Conservation (phyloP, 2,888 invertebrate species). For the Holacanthella duospinosa region DNA sequence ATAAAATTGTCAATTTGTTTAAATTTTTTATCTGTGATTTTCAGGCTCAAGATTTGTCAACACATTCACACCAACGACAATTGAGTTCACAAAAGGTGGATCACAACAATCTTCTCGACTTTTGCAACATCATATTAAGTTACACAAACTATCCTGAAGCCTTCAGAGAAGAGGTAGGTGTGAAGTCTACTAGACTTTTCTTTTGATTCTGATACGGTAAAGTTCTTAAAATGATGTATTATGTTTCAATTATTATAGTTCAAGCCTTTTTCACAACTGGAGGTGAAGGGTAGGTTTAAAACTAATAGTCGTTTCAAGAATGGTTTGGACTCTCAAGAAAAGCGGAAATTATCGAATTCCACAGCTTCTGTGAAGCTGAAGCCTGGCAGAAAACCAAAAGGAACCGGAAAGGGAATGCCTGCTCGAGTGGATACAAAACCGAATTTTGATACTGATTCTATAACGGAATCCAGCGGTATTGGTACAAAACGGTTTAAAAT, state of each 20-base stretch:
- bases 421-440: not conserved
- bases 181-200: not conserved
- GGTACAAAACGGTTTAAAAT: not conserved
- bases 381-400: not conserved
- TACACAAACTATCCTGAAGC: slow-evolving; percentile 32
- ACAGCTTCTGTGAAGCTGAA: not conserved
- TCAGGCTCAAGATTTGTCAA: not conserved
- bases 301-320: too few relatives aligned
- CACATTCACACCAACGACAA: not conserved
- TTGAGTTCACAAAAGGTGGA: not conserved
- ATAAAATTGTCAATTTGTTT: too few relatives aligned
- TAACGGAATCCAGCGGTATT: not conserved
- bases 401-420: not conserved
- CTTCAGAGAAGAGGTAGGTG: slow-evolving; percentile 8
- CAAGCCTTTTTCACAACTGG: not conserved
- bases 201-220: too few relatives aligned
- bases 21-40: too few relatives aligned
- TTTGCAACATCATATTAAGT: slow-evolving; percentile 34
- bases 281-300: too few relatives aligned
- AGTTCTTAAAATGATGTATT: too few relatives aligned
- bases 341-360: not conserved
- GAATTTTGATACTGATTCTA: not conserved
- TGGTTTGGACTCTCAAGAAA: too few relatives aligned
- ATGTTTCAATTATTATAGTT: not conserved
- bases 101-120: slow-evolving; percentile 18